Evolutionary conservation across 1,140 invertebrate species (phyloP), one percentile per base, ranked within the genome.

Genomic region (Diorhabda carinulata): DNA sequence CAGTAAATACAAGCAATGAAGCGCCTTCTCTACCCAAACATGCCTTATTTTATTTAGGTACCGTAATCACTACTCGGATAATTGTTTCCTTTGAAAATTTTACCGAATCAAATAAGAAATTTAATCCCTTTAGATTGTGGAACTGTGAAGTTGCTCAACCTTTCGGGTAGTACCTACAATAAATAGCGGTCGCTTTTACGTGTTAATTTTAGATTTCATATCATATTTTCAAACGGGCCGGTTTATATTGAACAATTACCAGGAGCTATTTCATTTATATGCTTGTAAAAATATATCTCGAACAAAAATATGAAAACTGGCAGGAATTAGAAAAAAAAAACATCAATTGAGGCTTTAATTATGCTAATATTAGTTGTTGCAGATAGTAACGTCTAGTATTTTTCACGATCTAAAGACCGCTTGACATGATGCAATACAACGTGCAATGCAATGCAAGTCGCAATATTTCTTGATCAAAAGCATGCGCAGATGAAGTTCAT

Each of bases 21-120:
- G n/a, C 47, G 47, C 47, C 6, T n/a, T 52, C 6, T 52, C 47
- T 52, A 8, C 47, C 47, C n/a, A 8, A 52, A 52, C 47, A 6
- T 52, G 47, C n/a, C n/a, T 52, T 52, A 52, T 52, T 52, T 52
- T 52, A 52, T 52, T 52, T 8, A 52, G 47, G 47, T 52, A 52
- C 47, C 47, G 47, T 52, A 52, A 52, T 6, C 47, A n/a, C 47
- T 52, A n/a, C 47, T 52, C n/a, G n/a, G 47, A 52, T 52, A 52
- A 52, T 52, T 52, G n/a, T 52, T 52, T 52, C 47, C n/a, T 52
- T 52, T 52, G 47, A 52, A 52, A 52, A 52, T n/a, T 52, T 52
- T 52, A 52, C 47, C 47, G 47, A 52, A 52, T 52, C 47, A 52
- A 52, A 52, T 52, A 52, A 52, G 47, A 52, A 52, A 52, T 52